Conservation (phyloP, 1,140 invertebrate species). For the Drosophila mojavensis region DNA sequence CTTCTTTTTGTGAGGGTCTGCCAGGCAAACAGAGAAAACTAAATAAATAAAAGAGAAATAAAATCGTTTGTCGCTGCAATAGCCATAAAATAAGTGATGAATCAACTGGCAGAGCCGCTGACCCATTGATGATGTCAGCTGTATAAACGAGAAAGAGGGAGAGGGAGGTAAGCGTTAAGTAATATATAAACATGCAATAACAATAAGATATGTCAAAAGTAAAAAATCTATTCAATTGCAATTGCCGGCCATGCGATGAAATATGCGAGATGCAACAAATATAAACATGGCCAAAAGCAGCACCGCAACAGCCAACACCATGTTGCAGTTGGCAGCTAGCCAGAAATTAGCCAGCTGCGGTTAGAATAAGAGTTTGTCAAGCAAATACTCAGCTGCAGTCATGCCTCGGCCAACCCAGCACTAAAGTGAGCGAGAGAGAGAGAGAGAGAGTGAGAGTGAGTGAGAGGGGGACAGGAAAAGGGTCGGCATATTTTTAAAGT, state of each 20-base stretch:
- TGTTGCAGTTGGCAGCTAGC: conserved; percentile 53
- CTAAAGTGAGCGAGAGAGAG: not conserved
- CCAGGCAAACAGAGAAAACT: conserved; percentile 27
- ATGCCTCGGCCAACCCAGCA: not conserved
- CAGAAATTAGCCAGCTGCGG: conserved; percentile 62
- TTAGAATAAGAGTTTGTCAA: conserved; percentile 41
- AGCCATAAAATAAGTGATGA: conserved; percentile 48
- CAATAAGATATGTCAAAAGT: conserved; percentile 14
- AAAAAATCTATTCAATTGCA: conserved; percentile 36
- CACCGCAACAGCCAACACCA: conserved; percentile 11
- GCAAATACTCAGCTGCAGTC: not conserved
- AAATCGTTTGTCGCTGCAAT: conserved; percentile 32
- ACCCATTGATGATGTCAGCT: too few species aligned
- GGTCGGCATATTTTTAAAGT: conserved; percentile 34
- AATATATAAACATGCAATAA: conserved; percentile 4
- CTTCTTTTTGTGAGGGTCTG: conserved; percentile 12
- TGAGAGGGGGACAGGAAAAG: conserved; percentile 17
- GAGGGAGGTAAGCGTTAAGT: not conserved
- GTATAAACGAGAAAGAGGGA: not conserved
- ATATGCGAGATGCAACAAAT: conserved; percentile 64
- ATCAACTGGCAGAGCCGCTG: conserved; percentile 7
- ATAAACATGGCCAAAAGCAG: conserved; percentile 57
- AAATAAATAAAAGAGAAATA: conserved; percentile 37
- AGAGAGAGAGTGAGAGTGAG: not conserved
- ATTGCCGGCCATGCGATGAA: conserved; percentile 48